A percentile compares a stretch with the other conserved stretches of the same genome.
Conservation (phyloP, 2,888 invertebrate genomes). For the Anorthoa munda region DNA sequence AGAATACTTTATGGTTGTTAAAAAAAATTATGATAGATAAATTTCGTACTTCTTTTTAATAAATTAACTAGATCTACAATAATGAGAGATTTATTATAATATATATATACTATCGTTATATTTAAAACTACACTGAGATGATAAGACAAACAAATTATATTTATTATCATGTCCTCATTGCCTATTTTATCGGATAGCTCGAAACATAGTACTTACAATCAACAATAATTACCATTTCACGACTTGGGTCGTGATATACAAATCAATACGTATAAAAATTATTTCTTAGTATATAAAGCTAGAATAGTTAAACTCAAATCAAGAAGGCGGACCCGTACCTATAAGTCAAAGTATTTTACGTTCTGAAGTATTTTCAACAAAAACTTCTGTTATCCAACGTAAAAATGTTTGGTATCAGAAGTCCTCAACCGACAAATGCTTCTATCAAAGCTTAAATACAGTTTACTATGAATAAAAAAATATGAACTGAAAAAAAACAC, state of each 20-base stretch:
- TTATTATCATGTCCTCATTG: slow-evolving; percentile 45
- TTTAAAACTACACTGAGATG: neutral
- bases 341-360: neutral
- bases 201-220: neutral
- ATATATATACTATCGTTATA: neutral
- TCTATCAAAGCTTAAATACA: neutral
- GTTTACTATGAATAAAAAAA: neutral
- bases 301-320: neutral
- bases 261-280: neutral
- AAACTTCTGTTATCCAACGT: neutral
- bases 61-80: neutral
- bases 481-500: slow-evolving; percentile 43
- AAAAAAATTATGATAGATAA: no score
- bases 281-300: neutral
- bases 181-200: slow-evolving; percentile 35
- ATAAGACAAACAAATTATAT: slow-evolving; percentile 23
- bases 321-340: neutral
- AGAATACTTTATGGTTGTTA: neutral
- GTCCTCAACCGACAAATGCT: neutral
- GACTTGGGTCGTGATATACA: neutral
- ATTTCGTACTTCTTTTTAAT: no score
- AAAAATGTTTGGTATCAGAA: slow-evolving; percentile 12
- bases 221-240: slow-evolving; percentile 19
- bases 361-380: neutral
- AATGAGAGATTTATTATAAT: neutral